These are phyloP conservation scores for Acanthis flammea DNA, from an alignment of 2,797 vertebrate species.

Conservation along the genomic window DNA sequence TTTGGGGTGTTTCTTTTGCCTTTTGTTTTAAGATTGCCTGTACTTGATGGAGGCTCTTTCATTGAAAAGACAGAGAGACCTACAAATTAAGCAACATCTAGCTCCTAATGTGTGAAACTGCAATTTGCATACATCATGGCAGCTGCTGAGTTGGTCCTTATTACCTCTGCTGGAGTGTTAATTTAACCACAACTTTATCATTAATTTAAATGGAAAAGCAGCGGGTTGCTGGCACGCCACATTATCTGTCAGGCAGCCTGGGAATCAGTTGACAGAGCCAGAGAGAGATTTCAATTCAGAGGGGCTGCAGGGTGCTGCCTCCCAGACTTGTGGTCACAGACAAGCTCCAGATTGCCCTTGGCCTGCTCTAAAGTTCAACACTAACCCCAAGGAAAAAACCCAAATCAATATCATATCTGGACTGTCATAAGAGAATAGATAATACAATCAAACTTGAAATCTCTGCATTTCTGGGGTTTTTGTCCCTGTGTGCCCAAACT, in stretches of 20 bases:
- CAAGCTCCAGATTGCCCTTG: neutral
- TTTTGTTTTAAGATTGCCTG: neutral
- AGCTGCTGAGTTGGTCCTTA: conserved; percentile 59
- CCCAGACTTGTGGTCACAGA: neutral
- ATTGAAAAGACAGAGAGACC: neutral
- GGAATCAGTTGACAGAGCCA: conserved; percentile 26
- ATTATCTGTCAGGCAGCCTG: conserved; percentile 48
- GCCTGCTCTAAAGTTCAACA: neutral
- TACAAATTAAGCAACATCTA: conserved; percentile 58
- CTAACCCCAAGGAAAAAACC: neutral
- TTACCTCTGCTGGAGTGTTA: conserved; percentile 61
- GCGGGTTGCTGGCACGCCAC: conserved; percentile 25
- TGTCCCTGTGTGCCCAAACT: neutral
- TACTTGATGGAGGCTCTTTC: neutral
- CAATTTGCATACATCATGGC: conserved; percentile 62
- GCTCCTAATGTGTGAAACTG: conserved; percentile 61
- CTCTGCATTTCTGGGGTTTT: neutral
- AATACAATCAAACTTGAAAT: neutral
- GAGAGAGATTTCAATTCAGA: conserved; percentile 22
- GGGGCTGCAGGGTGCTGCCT: neutral
- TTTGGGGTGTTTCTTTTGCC: neutral
- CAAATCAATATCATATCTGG: neutral
- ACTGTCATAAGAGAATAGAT: neutral
- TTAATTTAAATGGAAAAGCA: conserved; percentile 68
- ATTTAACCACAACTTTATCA: conserved; percentile 66